phyloP scores from a whole-genome alignment of 2,797 vertebrate genomes.

The Salmo trutta region DNA sequence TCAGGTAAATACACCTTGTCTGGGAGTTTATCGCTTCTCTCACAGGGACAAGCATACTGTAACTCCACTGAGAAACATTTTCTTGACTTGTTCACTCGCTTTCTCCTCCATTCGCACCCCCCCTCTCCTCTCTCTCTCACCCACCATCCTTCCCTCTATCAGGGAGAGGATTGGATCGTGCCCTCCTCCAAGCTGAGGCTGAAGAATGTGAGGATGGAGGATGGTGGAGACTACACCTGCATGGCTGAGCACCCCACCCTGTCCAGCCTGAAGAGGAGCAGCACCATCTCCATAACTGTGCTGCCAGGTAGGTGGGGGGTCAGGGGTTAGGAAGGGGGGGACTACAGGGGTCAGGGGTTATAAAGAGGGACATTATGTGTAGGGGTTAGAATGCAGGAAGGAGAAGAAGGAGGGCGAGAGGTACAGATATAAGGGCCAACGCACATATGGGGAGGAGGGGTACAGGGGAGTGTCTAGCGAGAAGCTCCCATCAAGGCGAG shows the following conservation, averaged over 20 bases:
- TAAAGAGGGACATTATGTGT: background rate
- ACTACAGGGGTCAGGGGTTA: background rate
- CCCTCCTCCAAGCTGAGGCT: slow-evolving; percentile 67
- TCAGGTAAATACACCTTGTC: slow-evolving; percentile 58
- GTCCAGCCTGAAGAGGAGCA: slow-evolving; percentile 63
- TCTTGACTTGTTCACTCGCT: background rate
- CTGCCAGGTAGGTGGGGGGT: slow-evolving; percentile 48
- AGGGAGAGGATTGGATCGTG: slow-evolving; percentile 78
- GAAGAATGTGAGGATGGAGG: slow-evolving; percentile 50
- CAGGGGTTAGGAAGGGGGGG: background rate
- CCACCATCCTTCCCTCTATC: slow-evolving; percentile 21
- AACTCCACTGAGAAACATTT: background rate
- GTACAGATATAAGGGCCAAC: background rate
- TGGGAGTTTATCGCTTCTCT: background rate
- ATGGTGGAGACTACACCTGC: slow-evolving; percentile 78
- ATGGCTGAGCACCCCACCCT: slow-evolving; percentile 66
- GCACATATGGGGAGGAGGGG: no score
- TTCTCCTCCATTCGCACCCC: slow-evolving; percentile 2
- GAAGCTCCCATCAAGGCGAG: no score
- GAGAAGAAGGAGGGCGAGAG: background rate
- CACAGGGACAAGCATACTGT: background rate
- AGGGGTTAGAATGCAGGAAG: background rate
- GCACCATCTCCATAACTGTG: slow-evolving; percentile 70
- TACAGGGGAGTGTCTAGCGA: no score
- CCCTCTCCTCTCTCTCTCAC: background rate